Base-by-base conservation (phyloP, 2,113 vertebrate genomes). In the Cinclus mexicanus region DNA sequence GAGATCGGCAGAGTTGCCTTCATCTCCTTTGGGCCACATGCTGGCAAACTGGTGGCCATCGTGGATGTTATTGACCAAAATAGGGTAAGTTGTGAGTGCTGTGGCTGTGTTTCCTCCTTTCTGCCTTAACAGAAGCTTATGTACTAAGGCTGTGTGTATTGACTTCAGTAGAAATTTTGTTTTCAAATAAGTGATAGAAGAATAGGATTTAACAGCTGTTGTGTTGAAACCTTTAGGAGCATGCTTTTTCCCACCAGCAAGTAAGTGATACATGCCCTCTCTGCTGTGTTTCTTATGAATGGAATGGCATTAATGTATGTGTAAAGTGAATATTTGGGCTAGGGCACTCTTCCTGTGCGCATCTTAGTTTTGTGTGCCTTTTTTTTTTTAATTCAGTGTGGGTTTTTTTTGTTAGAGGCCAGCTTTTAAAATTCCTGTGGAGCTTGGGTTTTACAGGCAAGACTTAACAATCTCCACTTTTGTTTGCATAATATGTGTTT, bases 41-140 rank as follows among this genome's bases (percentile, higher is more conserved):
- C 98, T 19, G 99, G 99, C 92, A 99, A 99, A 95, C 97, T 99
- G 97, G 99, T 99, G 94, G 98, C 98, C 42, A 99, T 99, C 14
- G 98, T 99, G 20, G 99, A 99, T 94, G 99, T 99, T n/a, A 99
- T 99, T 60, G 99, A 99, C 96, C 99, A 99, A 92, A 99, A 99
- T 3, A 98, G 99, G 98, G 99, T 99, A 94, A 97, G 98, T 46
- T 26, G 1, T 22, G 50, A 10, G 39, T 2, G 6, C 33, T 31
- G 5, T 1, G 1, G 25, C 3, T 39, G 3, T 6, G 0, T 76
- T 67, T 24, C 13, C 8, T 23, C 6, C 2, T 60, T 42, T 35
- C 7, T 75, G n/a, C 33, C 7, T 19, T 78, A 33, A 33, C 5
- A 39, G 63, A 29, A 39, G 14, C 4, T 14, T 11, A 8, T n/a